phyloP scores from a whole-genome alignment of 37 sponge, comb jelly and placozoan species.

The Halichondria panicea region DNA sequence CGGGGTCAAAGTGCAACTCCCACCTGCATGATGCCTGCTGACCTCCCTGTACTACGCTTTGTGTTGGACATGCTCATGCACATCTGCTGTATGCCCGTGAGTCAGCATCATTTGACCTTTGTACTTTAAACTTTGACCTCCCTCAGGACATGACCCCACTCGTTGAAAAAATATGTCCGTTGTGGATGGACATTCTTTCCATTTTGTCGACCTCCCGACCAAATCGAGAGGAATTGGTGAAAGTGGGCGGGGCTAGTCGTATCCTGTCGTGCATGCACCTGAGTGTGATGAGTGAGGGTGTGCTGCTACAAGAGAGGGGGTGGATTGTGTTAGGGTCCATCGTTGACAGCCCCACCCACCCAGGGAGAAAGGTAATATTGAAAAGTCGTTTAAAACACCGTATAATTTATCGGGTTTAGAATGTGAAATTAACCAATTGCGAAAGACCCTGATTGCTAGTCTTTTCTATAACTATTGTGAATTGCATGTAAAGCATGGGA shows the following conservation, averaged over 20 bases:
- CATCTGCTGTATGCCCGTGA: conserved; percentile 56
- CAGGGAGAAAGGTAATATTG: conserved; percentile 32
- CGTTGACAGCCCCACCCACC: conserved; percentile 4
- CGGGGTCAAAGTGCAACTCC: conserved; percentile 36
- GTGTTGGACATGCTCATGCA: conserved; percentile 37
- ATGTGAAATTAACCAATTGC: background rate
- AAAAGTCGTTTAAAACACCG: no score
- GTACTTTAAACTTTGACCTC: background rate
- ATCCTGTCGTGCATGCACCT: conserved; percentile 63
- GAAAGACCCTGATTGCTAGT: background rate
- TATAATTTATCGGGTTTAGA: no score
- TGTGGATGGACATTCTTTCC: conserved; percentile 30
- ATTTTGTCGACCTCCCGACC: conserved; percentile 35
- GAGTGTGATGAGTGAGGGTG: conserved; percentile 14
- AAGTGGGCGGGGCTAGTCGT: conserved; percentile 1
- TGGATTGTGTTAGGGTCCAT: conserved; percentile 39
- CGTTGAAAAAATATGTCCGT: background rate
- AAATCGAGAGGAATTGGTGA: conserved; percentile 27
- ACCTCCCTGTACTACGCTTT: conserved; percentile 42
- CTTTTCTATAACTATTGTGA: background rate
- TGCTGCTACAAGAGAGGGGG: conserved; percentile 28
- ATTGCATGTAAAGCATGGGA: no score
- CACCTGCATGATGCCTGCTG: conserved; percentile 46
- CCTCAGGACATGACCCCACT: conserved; percentile 4
- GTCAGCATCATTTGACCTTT: background rate